phyloP scores from a whole-genome alignment of 2,113 vertebrate genomes.

The Cyphomyrus discorhynchus region DNA sequence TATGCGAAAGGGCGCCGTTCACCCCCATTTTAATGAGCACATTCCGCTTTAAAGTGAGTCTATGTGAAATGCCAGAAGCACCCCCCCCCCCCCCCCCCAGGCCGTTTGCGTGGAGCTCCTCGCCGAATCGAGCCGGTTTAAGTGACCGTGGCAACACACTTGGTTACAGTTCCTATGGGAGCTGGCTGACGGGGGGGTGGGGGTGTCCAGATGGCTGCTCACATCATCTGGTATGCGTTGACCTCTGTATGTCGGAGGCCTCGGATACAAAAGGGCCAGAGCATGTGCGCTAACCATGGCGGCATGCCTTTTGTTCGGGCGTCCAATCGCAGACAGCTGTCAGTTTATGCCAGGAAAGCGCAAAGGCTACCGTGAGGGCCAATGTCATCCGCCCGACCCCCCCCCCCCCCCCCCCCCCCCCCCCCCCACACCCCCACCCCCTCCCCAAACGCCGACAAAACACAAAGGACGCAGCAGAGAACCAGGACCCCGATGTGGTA shows the following conservation, averaged over 20 bases:
- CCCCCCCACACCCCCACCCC: neutral
- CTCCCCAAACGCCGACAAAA: no score
- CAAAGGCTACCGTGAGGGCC: neutral
- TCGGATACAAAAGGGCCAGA: neutral
- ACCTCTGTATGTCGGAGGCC: slow-evolving; percentile 5
- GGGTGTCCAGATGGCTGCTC: slow-evolving; percentile 16
- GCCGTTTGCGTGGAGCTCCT: neutral
- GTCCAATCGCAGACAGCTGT: neutral
- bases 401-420: no score
- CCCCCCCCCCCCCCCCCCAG: neutral
- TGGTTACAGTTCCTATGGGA: neutral
- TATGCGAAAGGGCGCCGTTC: neutral
- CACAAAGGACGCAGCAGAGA: no score
- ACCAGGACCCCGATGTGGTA: no score
- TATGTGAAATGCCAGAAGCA: neutral
- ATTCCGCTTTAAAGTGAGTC: neutral
- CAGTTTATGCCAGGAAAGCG: neutral
- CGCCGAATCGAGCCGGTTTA: neutral
- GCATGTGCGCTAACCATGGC: neutral
- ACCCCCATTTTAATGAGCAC: neutral
- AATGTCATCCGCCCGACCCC: no score
- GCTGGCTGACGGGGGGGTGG: neutral
- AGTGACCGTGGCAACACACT: neutral
- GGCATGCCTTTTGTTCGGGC: neutral
- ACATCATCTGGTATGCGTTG: slow-evolving; percentile 5